Base-by-base conservation (phyloP, 2,797 vertebrate species). In the Gephyroberyx darwinii region DNA sequence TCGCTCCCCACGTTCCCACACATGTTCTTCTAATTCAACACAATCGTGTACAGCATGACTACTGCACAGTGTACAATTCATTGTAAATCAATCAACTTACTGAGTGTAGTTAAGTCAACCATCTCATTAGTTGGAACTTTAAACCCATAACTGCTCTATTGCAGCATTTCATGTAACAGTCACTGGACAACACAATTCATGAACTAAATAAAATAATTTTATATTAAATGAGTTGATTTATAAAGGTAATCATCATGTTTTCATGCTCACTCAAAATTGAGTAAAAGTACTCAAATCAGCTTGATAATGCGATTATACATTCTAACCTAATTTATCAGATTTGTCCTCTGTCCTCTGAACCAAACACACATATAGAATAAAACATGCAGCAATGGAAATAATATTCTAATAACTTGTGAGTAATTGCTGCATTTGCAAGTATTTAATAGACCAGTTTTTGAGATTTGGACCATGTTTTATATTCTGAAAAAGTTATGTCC, bases 1-100 rank as follows among this genome's bases (percentile, higher is more conserved):
- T 59, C 62, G 31, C 80, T 85, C 58, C 35, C 26, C 48, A 26
- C 26, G 26, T 84, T 85, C 70, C 59, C 14, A 63, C 35, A 30
- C 4, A 26, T 60, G 51, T n/a, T 8, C 13, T 33, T 55, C 5
- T 55, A 26, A 71, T 31, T 20, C 8, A 62, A 47, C 30, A 47
- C 5, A 54, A 22, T 61, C 19, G 30, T 62, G 31, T 9, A 30
- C 2, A 1, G 50, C 2, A 55, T 43, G 22, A 50, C 0, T 20
- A 17, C 12, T 22, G 19, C 1, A 14, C 4, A 47, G 14, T 12
- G 31, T 55, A 13, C 37, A 65, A 56, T 26, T 31, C 4, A 35
- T 14, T 45, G 41, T 16, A 16, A 45, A 45, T 45, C 14, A 45
- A 14, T 16, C 41, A 45, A 16, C 41, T 16, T 45, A 16, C 41